Evolutionary conservation across 2,797 vertebrate species (phyloP), one percentile per base, ranked within the genome.

Genomic region (Cebuella pygmaea): DNA sequence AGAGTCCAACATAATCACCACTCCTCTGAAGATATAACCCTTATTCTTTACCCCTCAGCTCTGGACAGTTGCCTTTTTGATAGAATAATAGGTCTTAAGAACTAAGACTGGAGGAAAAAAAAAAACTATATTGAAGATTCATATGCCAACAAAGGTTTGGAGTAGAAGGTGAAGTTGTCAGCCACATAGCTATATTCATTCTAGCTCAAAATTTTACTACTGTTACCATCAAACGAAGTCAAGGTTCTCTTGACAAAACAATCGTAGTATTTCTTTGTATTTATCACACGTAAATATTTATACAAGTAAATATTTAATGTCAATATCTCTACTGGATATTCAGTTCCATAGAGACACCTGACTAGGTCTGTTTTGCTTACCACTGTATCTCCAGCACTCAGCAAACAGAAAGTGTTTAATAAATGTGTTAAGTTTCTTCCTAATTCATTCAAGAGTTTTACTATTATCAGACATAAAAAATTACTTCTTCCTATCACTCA

Each of bases 401-500:
- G 50, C 87, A 95, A 94, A 94, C 9, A 41, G 26, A 79, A 91
- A 48, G 20, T 74, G 7, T 82, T 86, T 50, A 55, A 78, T 26
- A 94, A 48, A 72, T 52, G 15, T 72, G 11, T 30, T 88, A 55
- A 48, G 24, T 86, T 78, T 84, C 82, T 91, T 96, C 36, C 52
- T 88, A 89, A 90, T 12, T 79, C 61, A 92, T 64, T 41, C 24
- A 95, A 92, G 17, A 88, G 17, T n/a, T 93, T 50, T 57, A 92
- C 61, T 79, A 90, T n/a, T 61, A 83, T 55, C 7, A 90, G 83
- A 4, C 1, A 61, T 50, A 94, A 95, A 90, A 70, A 94, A 72
- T 92, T 48, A 92, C 7, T 52, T 90, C 39, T 94, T 90, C 90
- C 41, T 93, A 67, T 44, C n/a, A 97, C 17, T 92, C 80, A 87